Base-by-base conservation (phyloP, 2,888 invertebrate genomes). In the Ophion obscuratus region DNA sequence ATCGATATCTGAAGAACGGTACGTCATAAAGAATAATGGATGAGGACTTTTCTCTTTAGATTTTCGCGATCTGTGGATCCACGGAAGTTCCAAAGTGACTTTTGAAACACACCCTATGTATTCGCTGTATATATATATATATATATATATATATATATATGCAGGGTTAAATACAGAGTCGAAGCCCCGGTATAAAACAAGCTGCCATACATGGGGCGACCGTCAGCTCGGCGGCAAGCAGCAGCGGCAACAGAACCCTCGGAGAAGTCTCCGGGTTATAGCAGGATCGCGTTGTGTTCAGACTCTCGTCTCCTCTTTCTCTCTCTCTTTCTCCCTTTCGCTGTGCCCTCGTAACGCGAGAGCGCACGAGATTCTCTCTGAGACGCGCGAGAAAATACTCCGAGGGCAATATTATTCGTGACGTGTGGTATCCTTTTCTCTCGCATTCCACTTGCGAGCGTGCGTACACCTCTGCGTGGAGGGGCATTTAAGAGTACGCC, bases 141-240 rank as follows among this genome's bases (percentile, higher is more conserved):
- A 24, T 31, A 31, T 31, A 31, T 31, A 31, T 31, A 31, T 31
- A 31, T 40, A 6, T 40, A 40, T 40, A 40, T 9, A 40, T 40
- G 9, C 40, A 40, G 40, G 9, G 5, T 40, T 40, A 40, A 40
- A 9, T 40, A 90, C 90, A 90, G 90, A 91, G 90, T 91, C 90
- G 91, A 91, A 89, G 91, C 90, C 92, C 90, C 91, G 89, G 92
- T 91, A 93, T 93, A 92, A 93, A 93, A 93, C 93, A 94, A 93
- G 93, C 93, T 94, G 93, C 93, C 94, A 93, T 93, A 94, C 93
- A 94, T 93, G 94, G 93, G 93, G 93, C 92, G 93, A 93, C 92
- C 93, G 93, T 93, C 93, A 92, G 85, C 83, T 86, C 87, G 84
- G 84, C 85, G 81, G 86, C 88, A 24, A 84, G 81, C 82, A 77